Evolutionary conservation across 2,113 vertebrate genomes (phyloP), one percentile per base, ranked within the genome.

Genomic region (Vulpes lagopus): DNA sequence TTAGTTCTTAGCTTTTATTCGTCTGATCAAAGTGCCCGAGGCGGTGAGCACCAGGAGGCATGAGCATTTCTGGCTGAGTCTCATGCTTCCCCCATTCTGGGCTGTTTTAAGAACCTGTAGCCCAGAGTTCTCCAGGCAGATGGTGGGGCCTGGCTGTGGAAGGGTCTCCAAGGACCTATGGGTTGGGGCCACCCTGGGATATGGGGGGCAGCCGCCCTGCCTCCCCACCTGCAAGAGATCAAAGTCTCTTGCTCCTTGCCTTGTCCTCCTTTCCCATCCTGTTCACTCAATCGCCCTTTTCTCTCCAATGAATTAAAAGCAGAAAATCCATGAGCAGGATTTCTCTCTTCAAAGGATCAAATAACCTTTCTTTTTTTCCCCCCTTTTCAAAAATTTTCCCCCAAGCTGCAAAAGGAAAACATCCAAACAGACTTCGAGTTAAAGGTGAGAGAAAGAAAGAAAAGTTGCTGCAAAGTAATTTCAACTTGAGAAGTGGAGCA

Each of bases 381-480:
- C 38, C 32, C 79, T 25, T 71, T 85, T 85, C 71, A 65, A 57
- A 78, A 30, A 2, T 17, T 71, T 38, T 0, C 17, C 49, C 9
- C 35, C 85, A 89, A 96, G 92, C 88, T 90, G 93, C 76, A 89
- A 86, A 95, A 96, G 73, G 86, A 96, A 98, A 96, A 95, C 83
- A 95, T 80, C 76, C 95, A 85, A 86, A 97, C 97, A 96, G 89
- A 93, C 71, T 96, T 76, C 0, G 38, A 82, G 95, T 90, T 81
- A 94, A 95, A 96, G 97, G 90, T 94, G 94, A 96, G 84, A 92
- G 73, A 84, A 94, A 88, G 96, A 69, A 96, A 96, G 94, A 96
- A 95, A 98, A 97, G 97, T 96, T 98, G 97, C 88, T 62, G 95
- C 81, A 65, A 96, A 96, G 94, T 97, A 97, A 96, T 96, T 98